phyloP scores from a whole-genome alignment of 2,888 invertebrate genomes.

The Drosophila trichaetosa region DNA sequence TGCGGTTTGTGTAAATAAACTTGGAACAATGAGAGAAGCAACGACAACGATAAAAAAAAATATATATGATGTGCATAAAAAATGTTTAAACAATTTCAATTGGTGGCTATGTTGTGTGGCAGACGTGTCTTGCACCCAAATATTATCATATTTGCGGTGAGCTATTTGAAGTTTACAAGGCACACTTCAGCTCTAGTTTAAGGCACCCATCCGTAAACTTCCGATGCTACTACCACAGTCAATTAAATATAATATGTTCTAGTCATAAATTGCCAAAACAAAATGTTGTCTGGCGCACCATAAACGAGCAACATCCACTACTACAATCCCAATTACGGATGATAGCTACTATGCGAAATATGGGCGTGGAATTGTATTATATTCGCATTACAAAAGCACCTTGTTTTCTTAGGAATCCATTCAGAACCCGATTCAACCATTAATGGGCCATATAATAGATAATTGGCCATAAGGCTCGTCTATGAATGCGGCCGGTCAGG shows the following conservation, averaged over 20 bases:
- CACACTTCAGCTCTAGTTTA: slow-evolving; percentile 41
- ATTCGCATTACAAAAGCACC: slow-evolving; percentile 50
- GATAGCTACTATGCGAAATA: slow-evolving; percentile 26
- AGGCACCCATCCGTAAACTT: slow-evolving; percentile 20
- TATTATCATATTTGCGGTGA: slow-evolving; percentile 10
- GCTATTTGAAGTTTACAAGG: slow-evolving; percentile 6
- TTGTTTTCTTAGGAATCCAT: slow-evolving; percentile 41
- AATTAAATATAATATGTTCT: slow-evolving; percentile 71
- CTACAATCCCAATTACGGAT: slow-evolving; percentile 59
- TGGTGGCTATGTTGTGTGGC: slow-evolving; percentile 5
- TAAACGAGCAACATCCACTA: slow-evolving; percentile 47
- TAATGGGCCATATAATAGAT: slow-evolving; percentile 75
- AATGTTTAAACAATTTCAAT: slow-evolving; percentile 7
- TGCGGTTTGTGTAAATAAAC: slow-evolving; percentile 52
- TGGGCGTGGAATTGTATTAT: slow-evolving; percentile 52
- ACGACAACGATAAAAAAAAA: slow-evolving; percentile 33
- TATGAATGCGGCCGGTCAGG: slow-evolving; percentile 57
- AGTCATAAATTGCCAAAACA: slow-evolving; percentile 55
- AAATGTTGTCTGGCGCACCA: slow-evolving; percentile 33
- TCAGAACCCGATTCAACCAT: slow-evolving; percentile 64
- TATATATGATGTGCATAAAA: slow-evolving; percentile 38
- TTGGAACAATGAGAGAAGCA: slow-evolving; percentile 30
- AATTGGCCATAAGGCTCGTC: slow-evolving; percentile 78
- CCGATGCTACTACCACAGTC: slow-evolving; percentile 48
- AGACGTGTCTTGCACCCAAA: slow-evolving; percentile 12